A percentile compares a stretch with the other conserved stretches of the same genome.
Conservation (phyloP, 2,113 vertebrate genomes). For the Coracopsis vasa region DNA sequence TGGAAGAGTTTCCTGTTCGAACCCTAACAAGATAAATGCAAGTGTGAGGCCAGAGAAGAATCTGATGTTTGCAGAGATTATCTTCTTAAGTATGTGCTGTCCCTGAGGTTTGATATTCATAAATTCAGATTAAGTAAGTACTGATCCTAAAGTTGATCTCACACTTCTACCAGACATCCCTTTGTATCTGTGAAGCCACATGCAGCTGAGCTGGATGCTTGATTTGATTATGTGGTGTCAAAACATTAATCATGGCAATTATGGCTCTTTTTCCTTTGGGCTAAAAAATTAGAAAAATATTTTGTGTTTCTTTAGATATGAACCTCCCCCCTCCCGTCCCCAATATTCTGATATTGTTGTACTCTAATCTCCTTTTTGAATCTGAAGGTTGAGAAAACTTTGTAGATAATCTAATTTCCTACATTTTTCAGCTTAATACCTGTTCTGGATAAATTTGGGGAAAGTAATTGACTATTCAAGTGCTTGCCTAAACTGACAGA, state of each 20-base stretch:
- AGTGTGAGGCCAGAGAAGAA: neutral
- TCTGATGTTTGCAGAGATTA: neutral
- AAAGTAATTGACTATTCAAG: neutral
- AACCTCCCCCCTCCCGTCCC: accelerated
- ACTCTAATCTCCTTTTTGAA: neutral
- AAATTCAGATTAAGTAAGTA: neutral
- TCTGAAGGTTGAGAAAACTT: neutral
- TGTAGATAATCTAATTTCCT: neutral
- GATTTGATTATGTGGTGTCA: neutral
- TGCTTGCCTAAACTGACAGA: neutral
- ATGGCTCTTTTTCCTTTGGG: neutral
- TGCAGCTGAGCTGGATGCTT: neutral
- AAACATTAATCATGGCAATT: neutral
- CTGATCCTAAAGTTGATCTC: neutral
- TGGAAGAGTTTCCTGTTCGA: neutral
- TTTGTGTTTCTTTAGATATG: neutral
- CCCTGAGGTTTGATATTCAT: neutral
- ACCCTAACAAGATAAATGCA: neutral
- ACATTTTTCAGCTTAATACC: neutral
- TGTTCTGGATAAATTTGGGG: neutral
- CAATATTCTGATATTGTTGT: neutral
- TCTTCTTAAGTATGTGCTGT: neutral
- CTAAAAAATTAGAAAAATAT: neutral
- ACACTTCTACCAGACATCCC: neutral
- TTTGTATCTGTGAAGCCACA: neutral